A percentile compares a stretch with the other conserved stretches of the same genome.
Evolutionary conservation across 2,113 vertebrate genomes (phyloP).

Genomic region (Lycaon pictus): DNA sequence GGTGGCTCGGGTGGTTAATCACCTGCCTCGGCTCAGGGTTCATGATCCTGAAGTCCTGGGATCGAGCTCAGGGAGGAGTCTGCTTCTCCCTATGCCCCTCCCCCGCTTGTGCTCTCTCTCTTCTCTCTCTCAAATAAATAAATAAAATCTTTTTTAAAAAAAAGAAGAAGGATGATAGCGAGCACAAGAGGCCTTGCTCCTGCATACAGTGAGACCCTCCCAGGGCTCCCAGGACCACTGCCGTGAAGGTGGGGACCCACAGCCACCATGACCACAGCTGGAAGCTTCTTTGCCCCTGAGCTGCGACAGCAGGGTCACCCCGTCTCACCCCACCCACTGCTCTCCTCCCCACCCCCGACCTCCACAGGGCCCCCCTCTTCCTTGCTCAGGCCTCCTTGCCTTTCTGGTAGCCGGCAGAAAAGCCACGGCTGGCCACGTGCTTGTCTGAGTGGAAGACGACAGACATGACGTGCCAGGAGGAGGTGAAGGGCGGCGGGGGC

Average conservation of each 20-base stretch:
- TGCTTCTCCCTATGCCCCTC: too few species aligned
- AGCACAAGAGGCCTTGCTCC: fast-evolving
- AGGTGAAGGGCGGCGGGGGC: constrained; percentile 93
- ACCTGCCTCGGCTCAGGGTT: too few species aligned
- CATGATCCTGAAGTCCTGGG: too few species aligned
- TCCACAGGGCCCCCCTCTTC: background rate
- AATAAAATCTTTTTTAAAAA: too few species aligned
- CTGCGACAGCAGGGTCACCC: fast-evolving
- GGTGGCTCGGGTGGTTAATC: too few species aligned
- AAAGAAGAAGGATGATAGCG: fast-evolving
- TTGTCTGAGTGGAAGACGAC: constrained; percentile 96
- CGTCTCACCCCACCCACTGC: background rate
- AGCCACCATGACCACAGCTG: fast-evolving
- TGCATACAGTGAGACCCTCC: background rate
- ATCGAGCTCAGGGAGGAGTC: too few species aligned
- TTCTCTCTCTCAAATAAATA: too few species aligned
- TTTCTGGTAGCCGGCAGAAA: constrained; percentile 94
- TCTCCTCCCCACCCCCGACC: background rate
- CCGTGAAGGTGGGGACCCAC: background rate
- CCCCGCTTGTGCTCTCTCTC: too few species aligned
- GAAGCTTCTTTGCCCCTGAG: background rate
- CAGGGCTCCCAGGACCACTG: background rate
- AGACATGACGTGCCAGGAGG: constrained; percentile 97
- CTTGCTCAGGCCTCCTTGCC: constrained; percentile 78
- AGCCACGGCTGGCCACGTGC: constrained; percentile 94